Base-by-base conservation (phyloP, 35 echinoderm and acorn worm genomes). In the Patiria miniata region DNA sequence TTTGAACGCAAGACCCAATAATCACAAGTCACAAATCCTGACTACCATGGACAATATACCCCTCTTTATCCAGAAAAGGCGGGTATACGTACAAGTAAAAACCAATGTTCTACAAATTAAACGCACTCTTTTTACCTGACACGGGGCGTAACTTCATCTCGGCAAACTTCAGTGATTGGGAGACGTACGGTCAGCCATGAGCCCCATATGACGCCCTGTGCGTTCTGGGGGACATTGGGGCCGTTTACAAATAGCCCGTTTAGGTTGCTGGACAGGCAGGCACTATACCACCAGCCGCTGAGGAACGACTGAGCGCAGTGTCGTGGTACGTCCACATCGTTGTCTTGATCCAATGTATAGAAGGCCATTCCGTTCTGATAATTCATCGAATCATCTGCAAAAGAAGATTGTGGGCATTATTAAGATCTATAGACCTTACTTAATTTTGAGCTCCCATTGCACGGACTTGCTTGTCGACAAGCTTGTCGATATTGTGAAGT, bases 71-170 rank as follows among this genome's bases (percentile, higher is more conserved):
- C n/a, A n/a, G n/a, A n/a, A n/a, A n/a, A n/a, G n/a, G n/a, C n/a
- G n/a, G n/a, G n/a, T n/a, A n/a, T n/a, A n/a, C n/a, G n/a, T n/a
- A n/a, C n/a, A n/a, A n/a, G n/a, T n/a, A n/a, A n/a, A n/a, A n/a
- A n/a, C n/a, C n/a, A n/a, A n/a, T n/a, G n/a, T n/a, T n/a, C n/a
- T n/a, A n/a, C n/a, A n/a, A n/a, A n/a, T n/a, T n/a, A n/a, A n/a
- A 47, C 42, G 42, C 42, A 6, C 4, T 47, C 42, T 73, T 73
- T 73, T 73, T 73, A 73, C 65, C 65, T 73, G 26, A 26, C 65
- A 73, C 65, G 29, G 65, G 65, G 8, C 65, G 22, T 10, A 73
- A 32, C 15, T 73, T 73, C 65, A 73, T 73, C 65, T 73, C 65
- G 2, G 65, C 65, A 23, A 73, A 73, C 26, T 73, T 73, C 18